A percentile compares a stretch with the other conserved stretches of the same genome.
Evolutionary conservation across 1,140 invertebrate genomes (phyloP).

Genomic region (Bombus affinis): DNA sequence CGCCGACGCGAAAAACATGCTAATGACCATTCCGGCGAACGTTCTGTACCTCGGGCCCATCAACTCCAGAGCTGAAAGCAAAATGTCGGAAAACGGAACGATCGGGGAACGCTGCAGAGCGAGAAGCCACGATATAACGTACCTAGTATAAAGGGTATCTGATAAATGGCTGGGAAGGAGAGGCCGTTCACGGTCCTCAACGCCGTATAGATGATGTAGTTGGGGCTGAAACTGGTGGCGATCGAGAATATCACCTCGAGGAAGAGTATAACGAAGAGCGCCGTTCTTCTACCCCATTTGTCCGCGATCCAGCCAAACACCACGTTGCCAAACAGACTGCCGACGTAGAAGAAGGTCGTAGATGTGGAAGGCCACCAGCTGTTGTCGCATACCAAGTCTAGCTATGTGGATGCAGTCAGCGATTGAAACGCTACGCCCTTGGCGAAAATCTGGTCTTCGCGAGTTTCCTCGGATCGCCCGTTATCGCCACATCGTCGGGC

Average conservation of each 20-base stretch:
- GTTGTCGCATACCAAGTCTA: constrained; percentile 87
- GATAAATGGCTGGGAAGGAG: constrained; percentile 88
- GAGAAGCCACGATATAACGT: neutral
- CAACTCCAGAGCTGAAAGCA: constrained; percentile 84
- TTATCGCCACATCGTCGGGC: too few relatives aligned
- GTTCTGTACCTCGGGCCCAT: constrained; percentile 87
- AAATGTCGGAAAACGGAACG: neutral
- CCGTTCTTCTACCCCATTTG: constrained; percentile 87
- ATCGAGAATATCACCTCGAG: constrained; percentile 87
- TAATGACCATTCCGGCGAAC: constrained; percentile 87
- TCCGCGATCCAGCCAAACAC: constrained; percentile 89
- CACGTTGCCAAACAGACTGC: constrained; percentile 87
- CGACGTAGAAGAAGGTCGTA: constrained; percentile 87
- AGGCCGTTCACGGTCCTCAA: constrained; percentile 86
- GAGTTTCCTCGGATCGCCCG: too few relatives aligned
- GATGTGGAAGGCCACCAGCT: constrained; percentile 86
- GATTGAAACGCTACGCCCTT: constrained; percentile 70
- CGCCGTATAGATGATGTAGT: constrained; percentile 86
- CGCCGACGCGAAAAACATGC: constrained; percentile 87
- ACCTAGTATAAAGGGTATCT: constrained; percentile 88
- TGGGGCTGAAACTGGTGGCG: constrained; percentile 86
- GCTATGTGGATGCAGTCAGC: constrained; percentile 83
- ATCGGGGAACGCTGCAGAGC: too few relatives aligned
- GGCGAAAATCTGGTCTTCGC: neutral
- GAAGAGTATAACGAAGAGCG: constrained; percentile 87